Evolutionary conservation across 2,113 vertebrate genomes (phyloP).

Genomic region (Hemichromis elongatus): DNA sequence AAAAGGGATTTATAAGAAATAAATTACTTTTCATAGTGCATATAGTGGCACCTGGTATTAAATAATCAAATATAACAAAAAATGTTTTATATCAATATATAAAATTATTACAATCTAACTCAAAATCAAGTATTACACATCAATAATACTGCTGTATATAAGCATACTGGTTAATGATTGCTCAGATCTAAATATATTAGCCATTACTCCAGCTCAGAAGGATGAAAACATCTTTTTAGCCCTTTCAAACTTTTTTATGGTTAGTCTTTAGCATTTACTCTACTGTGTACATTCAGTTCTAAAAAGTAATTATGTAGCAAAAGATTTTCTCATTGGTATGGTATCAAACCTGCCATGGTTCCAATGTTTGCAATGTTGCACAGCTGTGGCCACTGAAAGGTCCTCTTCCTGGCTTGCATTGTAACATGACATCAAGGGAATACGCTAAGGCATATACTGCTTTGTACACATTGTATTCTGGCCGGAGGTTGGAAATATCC

Average conservation of each 20-base stretch:
- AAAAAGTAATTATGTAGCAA: not conserved
- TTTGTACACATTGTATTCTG: conserved; percentile 72
- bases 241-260: not conserved
- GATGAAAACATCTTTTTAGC: not conserved
- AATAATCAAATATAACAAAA: not conserved
- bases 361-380: not conserved
- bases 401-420: not conserved
- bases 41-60: not conserved
- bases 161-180: not conserved
- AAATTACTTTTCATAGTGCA: not conserved
- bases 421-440: conserved; percentile 25
- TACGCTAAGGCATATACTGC: conserved; percentile 65
- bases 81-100: not conserved
- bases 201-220: not conserved
- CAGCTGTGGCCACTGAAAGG: not conserved
- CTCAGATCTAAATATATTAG: not conserved
- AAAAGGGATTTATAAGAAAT: not conserved
- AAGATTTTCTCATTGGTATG: not conserved
- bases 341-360: not conserved
- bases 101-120: not conserved
- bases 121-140: not conserved
- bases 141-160: not conserved
- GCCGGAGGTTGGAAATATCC: conserved; percentile 49
- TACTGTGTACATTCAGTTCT: not conserved
- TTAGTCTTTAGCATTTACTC: not conserved